Evolutionary conservation across 2,113 vertebrate species (phyloP).

Genomic region (Hystrix brachyura): DNA sequence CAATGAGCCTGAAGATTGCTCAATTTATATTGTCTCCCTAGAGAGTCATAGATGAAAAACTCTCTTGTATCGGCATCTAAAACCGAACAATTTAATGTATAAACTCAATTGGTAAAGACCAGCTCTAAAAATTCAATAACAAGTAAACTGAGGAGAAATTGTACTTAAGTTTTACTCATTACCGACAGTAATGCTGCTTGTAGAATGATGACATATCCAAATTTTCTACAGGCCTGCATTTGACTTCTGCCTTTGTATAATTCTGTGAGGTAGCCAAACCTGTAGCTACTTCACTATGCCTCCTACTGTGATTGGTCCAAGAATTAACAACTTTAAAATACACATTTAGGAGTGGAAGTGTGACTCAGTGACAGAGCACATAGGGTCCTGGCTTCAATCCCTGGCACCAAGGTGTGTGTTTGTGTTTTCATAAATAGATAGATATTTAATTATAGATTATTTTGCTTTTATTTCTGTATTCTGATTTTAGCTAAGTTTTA

Average conservation of each 20-base stretch:
- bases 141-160: background rate
- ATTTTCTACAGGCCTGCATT: background rate
- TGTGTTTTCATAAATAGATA: background rate
- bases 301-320: background rate
- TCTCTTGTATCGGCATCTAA: background rate
- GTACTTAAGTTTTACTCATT: background rate
- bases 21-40: background rate
- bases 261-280: background rate
- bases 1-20: background rate
- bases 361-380: background rate
- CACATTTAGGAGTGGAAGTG: background rate
- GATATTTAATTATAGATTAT: background rate
- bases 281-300: background rate
- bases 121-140: conserved; percentile 22
- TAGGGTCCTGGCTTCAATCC: background rate
- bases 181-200: background rate
- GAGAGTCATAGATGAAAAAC: background rate
- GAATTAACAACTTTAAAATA: background rate
- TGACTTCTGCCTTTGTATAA: background rate
- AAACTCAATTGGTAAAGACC: background rate
- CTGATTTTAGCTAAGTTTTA: conserved; percentile 10
- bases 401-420: background rate
- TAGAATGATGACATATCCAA: background rate
- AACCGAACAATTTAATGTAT: background rate
- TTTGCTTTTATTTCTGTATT: conserved; percentile 45